These are phyloP conservation scores for Hyalella azteca DNA, from an alignment of 2,888 invertebrate species.

Conservation along the genomic window DNA sequence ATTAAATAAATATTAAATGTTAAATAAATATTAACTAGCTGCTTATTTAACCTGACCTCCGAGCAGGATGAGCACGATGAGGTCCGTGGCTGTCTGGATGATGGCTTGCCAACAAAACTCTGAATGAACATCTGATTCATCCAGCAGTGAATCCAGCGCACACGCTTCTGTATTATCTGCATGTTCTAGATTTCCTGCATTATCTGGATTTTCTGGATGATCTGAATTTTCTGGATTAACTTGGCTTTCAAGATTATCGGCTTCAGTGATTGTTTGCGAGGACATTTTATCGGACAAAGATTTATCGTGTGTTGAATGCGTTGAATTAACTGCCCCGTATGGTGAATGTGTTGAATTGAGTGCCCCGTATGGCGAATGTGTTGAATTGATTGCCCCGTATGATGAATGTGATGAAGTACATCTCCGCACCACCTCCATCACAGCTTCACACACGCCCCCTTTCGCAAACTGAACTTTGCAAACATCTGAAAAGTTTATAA, in stretches of 20 bases:
- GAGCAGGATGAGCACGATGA: conserved; percentile 81
- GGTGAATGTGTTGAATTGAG: no score
- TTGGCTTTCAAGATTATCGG: background rate
- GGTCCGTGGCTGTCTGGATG: conserved; percentile 83
- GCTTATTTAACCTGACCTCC: conserved; percentile 71
- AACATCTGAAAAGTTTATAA: no score
- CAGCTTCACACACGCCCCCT: conserved; percentile 57
- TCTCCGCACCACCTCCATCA: conserved; percentile 53
- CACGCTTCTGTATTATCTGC: background rate
- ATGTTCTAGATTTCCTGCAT: background rate
- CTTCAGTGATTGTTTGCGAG: no score
- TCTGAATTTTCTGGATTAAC: background rate
- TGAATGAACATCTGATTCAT: background rate
- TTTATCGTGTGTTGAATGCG: no score
- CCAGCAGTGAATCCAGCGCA: conserved; percentile 7
- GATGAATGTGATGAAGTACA: conserved; percentile 43
- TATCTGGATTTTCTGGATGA: background rate
- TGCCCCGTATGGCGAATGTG: conserved; percentile 11
- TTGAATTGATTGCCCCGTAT: conserved; percentile 15
- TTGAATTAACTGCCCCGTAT: no score
- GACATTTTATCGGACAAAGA: background rate
- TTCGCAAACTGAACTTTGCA: conserved; percentile 52
- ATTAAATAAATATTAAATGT: no score
- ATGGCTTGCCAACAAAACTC: conserved; percentile 44
- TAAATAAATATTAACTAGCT: no score